A percentile compares a stretch with the other conserved stretches of the same genome.
Evolutionary conservation across 2,797 vertebrate species (phyloP).

Genomic region (Odontamblyopus lacepedii): DNA sequence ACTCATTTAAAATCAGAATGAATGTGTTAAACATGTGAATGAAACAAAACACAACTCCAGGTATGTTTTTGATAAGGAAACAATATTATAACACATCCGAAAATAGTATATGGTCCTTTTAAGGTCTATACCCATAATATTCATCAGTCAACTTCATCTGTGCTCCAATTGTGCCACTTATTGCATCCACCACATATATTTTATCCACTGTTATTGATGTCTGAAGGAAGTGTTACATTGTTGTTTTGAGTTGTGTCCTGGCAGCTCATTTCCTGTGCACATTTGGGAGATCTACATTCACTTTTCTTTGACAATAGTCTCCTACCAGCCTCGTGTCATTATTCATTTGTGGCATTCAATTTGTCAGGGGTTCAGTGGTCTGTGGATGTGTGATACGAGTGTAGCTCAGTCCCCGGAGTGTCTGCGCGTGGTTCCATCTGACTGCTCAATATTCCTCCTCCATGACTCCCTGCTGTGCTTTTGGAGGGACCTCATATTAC

Average conservation of each 20-base stretch:
- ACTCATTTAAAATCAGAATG: too few species aligned
- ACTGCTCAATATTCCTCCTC: conserved; percentile 47
- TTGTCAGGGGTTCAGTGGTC: conserved; percentile 57
- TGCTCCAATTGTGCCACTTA: too few species aligned
- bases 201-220: neutral
- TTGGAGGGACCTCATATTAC: conserved; percentile 14
- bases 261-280: conserved; percentile 23
- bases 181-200: too few species aligned
- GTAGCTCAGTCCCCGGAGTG: conserved; percentile 46
- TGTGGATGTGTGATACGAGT: conserved; percentile 59
- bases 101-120: too few species aligned
- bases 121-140: too few species aligned
- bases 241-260: neutral
- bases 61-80: too few species aligned
- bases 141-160: too few species aligned
- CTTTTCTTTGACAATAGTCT: conserved; percentile 42
- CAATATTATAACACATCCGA: too few species aligned
- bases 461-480: conserved; percentile 9
- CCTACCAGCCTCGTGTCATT: conserved; percentile 48
- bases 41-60: too few species aligned
- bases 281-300: conserved; percentile 40
- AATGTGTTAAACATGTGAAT: too few species aligned
- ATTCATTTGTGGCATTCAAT: conserved; percentile 69
- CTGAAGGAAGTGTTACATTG: conserved; percentile 13
- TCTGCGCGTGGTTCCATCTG: conserved; percentile 42